phyloP scores from a whole-genome alignment of 2,888 invertebrate genomes.

The Pseudococcus jackbeardsleyi region DNA sequence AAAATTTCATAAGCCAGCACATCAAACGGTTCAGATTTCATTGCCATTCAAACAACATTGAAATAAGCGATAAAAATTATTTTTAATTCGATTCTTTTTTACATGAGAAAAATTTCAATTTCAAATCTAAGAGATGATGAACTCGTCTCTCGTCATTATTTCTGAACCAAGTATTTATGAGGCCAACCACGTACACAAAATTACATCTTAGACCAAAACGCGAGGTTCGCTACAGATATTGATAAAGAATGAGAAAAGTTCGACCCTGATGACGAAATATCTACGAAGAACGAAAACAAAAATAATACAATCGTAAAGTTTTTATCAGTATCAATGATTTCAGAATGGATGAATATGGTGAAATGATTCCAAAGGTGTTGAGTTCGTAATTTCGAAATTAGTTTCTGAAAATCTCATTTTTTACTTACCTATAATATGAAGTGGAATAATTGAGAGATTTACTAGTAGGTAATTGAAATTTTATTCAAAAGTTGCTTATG shows the following conservation, averaged over 20 bases:
- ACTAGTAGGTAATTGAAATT: too few relatives aligned
- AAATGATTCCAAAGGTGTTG: not conserved
- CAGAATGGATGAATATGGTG: not conserved
- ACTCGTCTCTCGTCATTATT: not conserved
- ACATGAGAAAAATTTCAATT: not conserved
- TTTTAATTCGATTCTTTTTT: not conserved
- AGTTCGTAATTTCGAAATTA: too few relatives aligned
- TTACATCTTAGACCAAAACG: not conserved
- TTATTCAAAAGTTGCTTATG: too few relatives aligned
- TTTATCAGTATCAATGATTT: not conserved
- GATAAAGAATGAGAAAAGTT: conserved; percentile 11
- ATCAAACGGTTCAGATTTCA: not conserved
- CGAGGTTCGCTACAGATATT: not conserved
- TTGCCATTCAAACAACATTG: conserved; percentile 47
- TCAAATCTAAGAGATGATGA: not conserved
- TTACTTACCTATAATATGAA: too few relatives aligned
- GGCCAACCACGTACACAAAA: not conserved
- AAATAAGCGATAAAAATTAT: conserved; percentile 8
- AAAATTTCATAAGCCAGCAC: not conserved
- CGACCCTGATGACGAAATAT: not conserved
- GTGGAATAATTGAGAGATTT: too few relatives aligned
- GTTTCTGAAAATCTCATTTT: too few relatives aligned
- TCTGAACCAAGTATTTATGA: not conserved
- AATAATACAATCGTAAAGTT: not conserved
- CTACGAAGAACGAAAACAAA: not conserved